phyloP scores from a whole-genome alignment of 2,797 vertebrate species.

The Leptodactylus fallax region DNA sequence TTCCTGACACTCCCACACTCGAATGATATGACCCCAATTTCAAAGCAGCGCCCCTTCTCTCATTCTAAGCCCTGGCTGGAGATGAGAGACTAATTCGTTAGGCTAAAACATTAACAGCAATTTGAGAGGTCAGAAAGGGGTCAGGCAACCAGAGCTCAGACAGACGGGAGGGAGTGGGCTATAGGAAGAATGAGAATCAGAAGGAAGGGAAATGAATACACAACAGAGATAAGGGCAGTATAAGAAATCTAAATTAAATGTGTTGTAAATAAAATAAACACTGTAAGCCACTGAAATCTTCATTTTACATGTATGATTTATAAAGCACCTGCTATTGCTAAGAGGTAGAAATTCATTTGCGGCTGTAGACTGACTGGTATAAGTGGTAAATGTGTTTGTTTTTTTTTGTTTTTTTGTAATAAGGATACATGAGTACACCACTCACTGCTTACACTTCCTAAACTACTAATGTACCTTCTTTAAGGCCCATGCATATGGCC shows the following conservation, averaged over 20 bases:
- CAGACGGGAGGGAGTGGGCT: conserved; percentile 55
- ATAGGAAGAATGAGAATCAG: conserved; percentile 66
- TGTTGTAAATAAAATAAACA: background rate
- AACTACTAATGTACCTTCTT: background rate
- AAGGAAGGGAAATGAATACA: conserved; percentile 13
- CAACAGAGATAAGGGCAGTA: background rate
- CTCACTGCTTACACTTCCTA: background rate
- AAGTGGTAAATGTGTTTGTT: background rate
- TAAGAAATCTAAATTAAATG: background rate
- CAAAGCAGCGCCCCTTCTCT: conserved; percentile 89
- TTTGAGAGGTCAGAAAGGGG: conserved; percentile 92
- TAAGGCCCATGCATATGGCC: background rate
- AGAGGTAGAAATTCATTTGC: background rate
- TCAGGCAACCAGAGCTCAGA: conserved; percentile 69
- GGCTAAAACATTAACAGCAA: conserved; percentile 99
- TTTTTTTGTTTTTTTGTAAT: no score
- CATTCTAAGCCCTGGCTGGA: conserved; percentile 96
- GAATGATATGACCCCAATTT: conserved; percentile 99
- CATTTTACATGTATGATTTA: background rate
- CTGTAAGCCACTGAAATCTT: no score
- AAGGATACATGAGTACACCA: background rate
- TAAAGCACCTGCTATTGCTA: background rate
- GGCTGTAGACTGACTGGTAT: background rate
- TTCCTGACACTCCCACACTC: conserved; percentile 86
- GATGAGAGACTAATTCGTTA: conserved; percentile 99